phyloP scores from a whole-genome alignment of 2,888 invertebrate genomes.

The Argynnis bischoffii region DNA sequence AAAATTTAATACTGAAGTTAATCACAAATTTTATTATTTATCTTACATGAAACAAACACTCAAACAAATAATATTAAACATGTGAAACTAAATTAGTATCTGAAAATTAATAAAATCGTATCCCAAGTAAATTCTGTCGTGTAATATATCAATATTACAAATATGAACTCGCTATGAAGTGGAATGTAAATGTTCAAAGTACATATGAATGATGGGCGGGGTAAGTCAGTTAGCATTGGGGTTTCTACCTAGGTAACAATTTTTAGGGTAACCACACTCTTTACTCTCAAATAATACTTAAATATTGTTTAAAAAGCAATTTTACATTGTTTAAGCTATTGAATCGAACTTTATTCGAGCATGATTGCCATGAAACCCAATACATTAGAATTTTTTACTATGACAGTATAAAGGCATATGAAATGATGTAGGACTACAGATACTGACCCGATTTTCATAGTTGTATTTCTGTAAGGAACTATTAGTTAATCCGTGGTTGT shows the following conservation, averaged over 20 bases:
- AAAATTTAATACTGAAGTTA: too few relatives aligned
- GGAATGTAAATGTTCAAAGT: conserved; percentile 16
- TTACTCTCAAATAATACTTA: background rate
- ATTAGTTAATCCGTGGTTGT: too few relatives aligned
- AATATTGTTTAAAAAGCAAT: background rate
- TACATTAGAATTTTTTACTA: too few relatives aligned
- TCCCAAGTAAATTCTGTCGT: background rate
- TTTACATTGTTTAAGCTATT: background rate
- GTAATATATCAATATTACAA: conserved; percentile 16
- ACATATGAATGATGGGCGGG: conserved; percentile 16
- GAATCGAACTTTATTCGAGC: background rate
- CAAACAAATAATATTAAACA: background rate
- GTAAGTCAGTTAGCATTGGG: conserved; percentile 11
- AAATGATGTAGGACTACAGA: too few relatives aligned
- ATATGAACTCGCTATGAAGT: conserved; percentile 10
- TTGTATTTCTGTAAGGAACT: too few relatives aligned
- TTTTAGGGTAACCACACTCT: background rate
- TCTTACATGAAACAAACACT: too few relatives aligned
- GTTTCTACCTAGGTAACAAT: conserved; percentile 13
- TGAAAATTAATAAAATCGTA: background rate
- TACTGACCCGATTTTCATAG: too few relatives aligned
- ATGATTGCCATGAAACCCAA: too few relatives aligned
- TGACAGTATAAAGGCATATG: too few relatives aligned
- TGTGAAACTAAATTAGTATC: background rate
- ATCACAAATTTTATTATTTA: too few relatives aligned